Evolutionary conservation across 2,888 invertebrate genomes (phyloP), one percentile per base, ranked within the genome.

Genomic region (Junonia oenone): DNA sequence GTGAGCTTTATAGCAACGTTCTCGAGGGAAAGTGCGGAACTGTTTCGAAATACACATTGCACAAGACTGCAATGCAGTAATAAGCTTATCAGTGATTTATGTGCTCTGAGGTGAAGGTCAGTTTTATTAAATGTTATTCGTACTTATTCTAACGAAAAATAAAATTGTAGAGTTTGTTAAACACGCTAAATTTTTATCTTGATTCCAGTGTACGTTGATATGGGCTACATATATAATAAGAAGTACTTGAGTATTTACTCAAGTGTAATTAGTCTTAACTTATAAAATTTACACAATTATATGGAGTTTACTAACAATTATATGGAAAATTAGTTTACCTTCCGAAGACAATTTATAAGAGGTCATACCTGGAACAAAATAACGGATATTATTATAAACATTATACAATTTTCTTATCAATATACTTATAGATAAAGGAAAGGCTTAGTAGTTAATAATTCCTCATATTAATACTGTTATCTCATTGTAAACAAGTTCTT

Each of bases 61-160:
- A 63, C 52, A 51, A 55, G 49, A 59, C 63, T 62, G 63, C 63
- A 63, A 48, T 63, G 63, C 63, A 58, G 63, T 63, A 55, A 62
- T 55, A 52, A 56, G 59, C 58, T 63, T 63, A 63, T 59, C 62
- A 55, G 55, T 55, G 53, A 22, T 62, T 59, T 49, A 54, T 52
- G 49, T 56, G 43, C 43, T 43, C 43, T 26, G 56, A 56, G 62
- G 57, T 59, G 59, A 63, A 63, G 62, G 63, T 58, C 57, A 52
- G 43, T 14, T 55, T 43, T 53, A 49, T 59, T 49, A 43, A 58
- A 51, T 45, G 33, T 56, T 53, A 55, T 35, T 38, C 15, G 17
- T 38, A 50, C 46, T 9, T n/a, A 37, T 13, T 31, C 40, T 22
- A 51, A 37, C 29, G 45, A 29, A 49, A 33, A 50, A 27, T 26